These are phyloP conservation scores for Axis porcinus DNA, from an alignment of 2,113 vertebrate genomes.

Conservation along the genomic window DNA sequence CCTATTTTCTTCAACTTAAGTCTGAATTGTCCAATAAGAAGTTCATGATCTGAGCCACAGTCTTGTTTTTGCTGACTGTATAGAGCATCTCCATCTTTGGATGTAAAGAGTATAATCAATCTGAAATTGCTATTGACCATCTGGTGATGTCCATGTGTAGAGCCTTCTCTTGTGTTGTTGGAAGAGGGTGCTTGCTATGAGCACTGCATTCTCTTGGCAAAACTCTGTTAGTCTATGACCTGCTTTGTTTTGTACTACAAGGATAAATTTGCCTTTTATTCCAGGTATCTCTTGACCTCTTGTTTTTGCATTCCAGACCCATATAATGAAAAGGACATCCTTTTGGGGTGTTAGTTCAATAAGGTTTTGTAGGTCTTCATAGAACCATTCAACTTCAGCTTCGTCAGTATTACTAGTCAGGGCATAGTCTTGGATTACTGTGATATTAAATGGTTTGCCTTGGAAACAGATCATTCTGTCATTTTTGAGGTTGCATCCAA, in stretches of 20 bases:
- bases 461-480: neutral
- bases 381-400: neutral
- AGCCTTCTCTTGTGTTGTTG: neutral
- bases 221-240: neutral
- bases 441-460: neutral
- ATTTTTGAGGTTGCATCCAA: neutral
- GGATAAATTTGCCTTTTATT: neutral
- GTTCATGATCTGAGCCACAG: neutral
- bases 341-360: neutral
- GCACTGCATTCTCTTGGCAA: neutral
- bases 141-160: neutral
- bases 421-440: neutral
- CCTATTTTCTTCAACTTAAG: neutral
- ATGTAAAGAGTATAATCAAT: neutral
- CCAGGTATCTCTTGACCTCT: neutral
- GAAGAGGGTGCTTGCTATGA: neutral
- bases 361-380: neutral
- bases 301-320: neutral
- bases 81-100: neutral
- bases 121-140: neutral
- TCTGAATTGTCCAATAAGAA: neutral
- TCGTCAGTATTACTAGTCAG: neutral
- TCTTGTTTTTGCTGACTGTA: neutral
- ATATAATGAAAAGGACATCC: neutral
- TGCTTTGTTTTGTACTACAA: neutral